Percentiles rank a stretch among this genome's conserved stretches.
Evolutionary conservation across 2,888 invertebrate species (phyloP).

Genomic region (Augiades crinisus): DNA sequence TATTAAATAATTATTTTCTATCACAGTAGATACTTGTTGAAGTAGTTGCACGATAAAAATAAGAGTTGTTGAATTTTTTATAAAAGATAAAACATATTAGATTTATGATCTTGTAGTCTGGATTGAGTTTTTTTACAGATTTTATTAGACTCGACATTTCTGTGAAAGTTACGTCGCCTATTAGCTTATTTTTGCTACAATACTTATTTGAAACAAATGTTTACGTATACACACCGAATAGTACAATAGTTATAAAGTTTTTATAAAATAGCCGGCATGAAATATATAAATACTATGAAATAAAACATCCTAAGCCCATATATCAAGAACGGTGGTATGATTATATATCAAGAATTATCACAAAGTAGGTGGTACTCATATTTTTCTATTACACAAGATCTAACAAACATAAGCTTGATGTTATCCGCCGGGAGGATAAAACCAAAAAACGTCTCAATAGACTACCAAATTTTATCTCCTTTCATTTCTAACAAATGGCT

Average conservation of each 20-base stretch:
- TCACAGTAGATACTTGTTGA: conserved; percentile 76
- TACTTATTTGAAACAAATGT: conserved; percentile 68
- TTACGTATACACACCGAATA: conserved; percentile 58
- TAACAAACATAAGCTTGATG: no score
- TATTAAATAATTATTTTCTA: conserved; percentile 57
- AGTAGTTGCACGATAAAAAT: conserved; percentile 77
- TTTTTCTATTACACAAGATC: no score
- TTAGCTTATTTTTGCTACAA: conserved; percentile 74
- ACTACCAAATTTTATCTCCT: not conserved
- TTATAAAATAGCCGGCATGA: conserved; percentile 58
- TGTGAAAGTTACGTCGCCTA: conserved; percentile 57
- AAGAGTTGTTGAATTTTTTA: conserved; percentile 81
- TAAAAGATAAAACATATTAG: conserved; percentile 77
- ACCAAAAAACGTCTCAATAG: not conserved
- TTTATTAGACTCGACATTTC: conserved; percentile 68
- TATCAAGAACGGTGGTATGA: no score
- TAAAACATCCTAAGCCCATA: no score
- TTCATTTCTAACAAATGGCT: not conserved
- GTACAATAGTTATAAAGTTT: conserved; percentile 63
- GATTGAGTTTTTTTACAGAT: conserved; percentile 78
- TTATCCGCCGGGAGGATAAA: not conserved
- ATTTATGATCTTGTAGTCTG: conserved; percentile 81
- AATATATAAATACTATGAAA: no score
- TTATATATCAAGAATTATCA: no score
- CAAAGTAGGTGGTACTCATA: no score